Evolutionary conservation across 92 coral and sea anemone species (phyloP).

Genomic region (Micromussa lordhowensis): DNA sequence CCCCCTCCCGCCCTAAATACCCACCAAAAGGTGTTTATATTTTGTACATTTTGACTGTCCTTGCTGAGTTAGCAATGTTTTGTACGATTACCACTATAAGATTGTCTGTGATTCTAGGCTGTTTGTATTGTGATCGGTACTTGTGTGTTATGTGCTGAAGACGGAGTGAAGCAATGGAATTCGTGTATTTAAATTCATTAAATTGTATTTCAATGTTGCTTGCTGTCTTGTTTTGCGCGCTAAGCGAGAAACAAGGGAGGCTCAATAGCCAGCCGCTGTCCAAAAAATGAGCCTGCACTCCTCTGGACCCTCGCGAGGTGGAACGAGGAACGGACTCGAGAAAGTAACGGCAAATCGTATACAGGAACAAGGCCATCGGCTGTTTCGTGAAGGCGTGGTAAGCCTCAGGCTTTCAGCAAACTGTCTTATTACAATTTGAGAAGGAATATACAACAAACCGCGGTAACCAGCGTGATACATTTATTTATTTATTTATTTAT

Average conservation of each 20-base stretch:
- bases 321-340: too few species aligned
- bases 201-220: neutral
- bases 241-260: neutral
- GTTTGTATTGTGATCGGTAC: neutral
- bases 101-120: neutral
- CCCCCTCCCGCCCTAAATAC: neutral
- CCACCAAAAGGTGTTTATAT: neutral
- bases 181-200: constrained; percentile 8
- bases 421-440: too few species aligned
- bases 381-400: too few species aligned
- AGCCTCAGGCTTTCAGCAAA: too few species aligned
- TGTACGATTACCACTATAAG: neutral
- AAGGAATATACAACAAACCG: too few species aligned
- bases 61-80: neutral
- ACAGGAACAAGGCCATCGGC: too few species aligned
- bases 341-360: too few species aligned
- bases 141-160: neutral
- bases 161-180: neutral
- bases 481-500: too few species aligned
- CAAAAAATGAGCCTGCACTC: too few species aligned
- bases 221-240: neutral
- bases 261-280: too few species aligned
- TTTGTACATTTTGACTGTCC: neutral
- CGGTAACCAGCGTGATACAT: too few species aligned
- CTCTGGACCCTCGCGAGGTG: too few species aligned